Conservation (phyloP, 2,888 invertebrate genomes). For the Dendrolimus pini region DNA sequence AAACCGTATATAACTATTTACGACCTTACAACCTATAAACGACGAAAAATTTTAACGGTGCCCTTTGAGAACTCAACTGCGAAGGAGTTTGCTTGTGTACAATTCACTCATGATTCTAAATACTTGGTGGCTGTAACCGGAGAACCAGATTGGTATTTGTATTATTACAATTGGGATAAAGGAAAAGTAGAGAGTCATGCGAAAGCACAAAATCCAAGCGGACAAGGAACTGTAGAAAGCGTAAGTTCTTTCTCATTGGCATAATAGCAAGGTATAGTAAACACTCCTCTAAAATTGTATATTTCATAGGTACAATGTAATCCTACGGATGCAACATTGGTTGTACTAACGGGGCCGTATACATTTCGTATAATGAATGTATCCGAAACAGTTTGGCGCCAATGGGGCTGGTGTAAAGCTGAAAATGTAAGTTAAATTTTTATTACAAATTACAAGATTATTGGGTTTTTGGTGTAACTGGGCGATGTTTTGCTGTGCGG, state of each 20-base stretch:
- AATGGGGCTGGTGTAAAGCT: constrained; percentile 89
- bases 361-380: constrained; percentile 86
- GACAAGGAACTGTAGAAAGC: constrained; percentile 78
- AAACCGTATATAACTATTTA: constrained; percentile 83
- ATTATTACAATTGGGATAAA: constrained; percentile 89
- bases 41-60: constrained; percentile 80
- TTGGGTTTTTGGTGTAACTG: not conserved
- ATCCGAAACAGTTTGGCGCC: constrained; percentile 86
- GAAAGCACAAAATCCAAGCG: constrained; percentile 83
- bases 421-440: constrained; percentile 70
- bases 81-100: constrained; percentile 81
- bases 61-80: constrained; percentile 78
- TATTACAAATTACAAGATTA: not conserved
- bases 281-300: too few relatives aligned
- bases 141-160: constrained; percentile 88
- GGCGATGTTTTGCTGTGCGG: too few relatives aligned
- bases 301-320: constrained; percentile 82
- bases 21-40: constrained; percentile 81
- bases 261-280: too few relatives aligned
- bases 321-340: constrained; percentile 84
- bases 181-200: constrained; percentile 86
- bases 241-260: constrained; percentile 27
- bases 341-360: constrained; percentile 80
- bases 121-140: constrained; percentile 87
- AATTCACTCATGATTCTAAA: constrained; percentile 90